Conservation (phyloP, 2,797 vertebrate genomes). For the Leptatherina wallacei region DNA sequence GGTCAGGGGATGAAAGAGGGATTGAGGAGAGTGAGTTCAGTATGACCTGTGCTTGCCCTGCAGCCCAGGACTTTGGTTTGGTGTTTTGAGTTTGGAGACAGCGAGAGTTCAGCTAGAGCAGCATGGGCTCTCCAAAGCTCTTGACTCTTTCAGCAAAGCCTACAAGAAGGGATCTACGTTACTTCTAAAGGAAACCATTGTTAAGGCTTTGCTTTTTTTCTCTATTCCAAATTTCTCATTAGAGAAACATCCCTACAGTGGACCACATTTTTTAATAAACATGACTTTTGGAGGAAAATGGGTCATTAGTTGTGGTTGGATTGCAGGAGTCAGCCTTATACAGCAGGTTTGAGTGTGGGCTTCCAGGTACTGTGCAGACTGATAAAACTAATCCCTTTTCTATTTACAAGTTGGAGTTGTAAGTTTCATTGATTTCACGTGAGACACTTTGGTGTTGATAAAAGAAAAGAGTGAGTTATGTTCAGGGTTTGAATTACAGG, state of each 20-base stretch:
- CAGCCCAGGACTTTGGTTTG: conserved; percentile 42
- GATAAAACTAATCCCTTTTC: not conserved
- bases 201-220: conserved; percentile 1
- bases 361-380: not conserved
- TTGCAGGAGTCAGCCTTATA: not conserved
- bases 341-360: not conserved
- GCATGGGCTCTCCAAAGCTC: conserved; percentile 15
- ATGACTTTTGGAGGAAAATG: not conserved
- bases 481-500: no score
- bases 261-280: not conserved
- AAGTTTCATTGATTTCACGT: not conserved
- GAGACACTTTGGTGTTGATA: not conserved
- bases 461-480: not conserved
- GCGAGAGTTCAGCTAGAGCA: conserved; percentile 41
- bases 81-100: conserved; percentile 48
- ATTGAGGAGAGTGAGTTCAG: conserved; percentile 61
- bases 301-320: not conserved
- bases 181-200: conserved; percentile 9
- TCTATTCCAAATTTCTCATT: not conserved
- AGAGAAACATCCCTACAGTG: not conserved
- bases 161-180: conserved; percentile 2
- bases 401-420: not conserved
- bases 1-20: conserved; percentile 47
- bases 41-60: conserved; percentile 54
- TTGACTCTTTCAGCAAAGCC: conserved; percentile 14